A percentile compares a stretch with the other conserved stretches of the same genome.
These are phyloP conservation scores for Dione juno DNA, from an alignment of 2,888 invertebrate species.

Conservation along the genomic window DNA sequence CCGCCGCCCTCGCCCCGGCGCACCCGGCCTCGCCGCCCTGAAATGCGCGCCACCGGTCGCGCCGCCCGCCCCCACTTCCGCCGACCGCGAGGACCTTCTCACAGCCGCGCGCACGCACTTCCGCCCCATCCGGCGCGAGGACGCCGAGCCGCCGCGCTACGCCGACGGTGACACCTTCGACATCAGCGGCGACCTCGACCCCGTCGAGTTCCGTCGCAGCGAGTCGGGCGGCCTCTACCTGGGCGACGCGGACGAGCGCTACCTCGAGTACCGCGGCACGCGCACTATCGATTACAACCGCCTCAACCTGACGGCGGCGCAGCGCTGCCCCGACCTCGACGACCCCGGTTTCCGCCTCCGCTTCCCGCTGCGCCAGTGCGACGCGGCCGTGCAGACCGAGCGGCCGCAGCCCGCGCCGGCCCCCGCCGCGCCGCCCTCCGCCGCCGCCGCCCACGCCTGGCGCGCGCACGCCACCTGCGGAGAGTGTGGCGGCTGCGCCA, in stretches of 20 bases:
- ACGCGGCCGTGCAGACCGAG: conserved; percentile 70
- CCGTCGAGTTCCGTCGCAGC: conserved; percentile 86
- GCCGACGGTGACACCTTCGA: conserved; percentile 90
- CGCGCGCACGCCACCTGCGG: conserved; percentile 54
- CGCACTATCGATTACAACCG: conserved; percentile 72
- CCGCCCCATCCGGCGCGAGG: conserved; percentile 88
- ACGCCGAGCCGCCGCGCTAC: conserved; percentile 67
- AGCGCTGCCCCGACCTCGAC: conserved; percentile 67
- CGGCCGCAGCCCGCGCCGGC: conserved; percentile 44
- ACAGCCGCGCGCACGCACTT: conserved; percentile 92
- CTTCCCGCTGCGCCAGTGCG: conserved; percentile 82
- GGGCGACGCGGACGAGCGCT: conserved; percentile 78
- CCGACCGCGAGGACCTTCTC: conserved; percentile 88
- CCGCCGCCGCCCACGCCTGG: conserved; percentile 53
- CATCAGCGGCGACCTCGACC: conserved; percentile 85
- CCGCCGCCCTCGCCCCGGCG: conserved; percentile 69
- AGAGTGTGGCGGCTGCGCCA: conserved; percentile 68
- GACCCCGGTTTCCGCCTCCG: conserved; percentile 85
- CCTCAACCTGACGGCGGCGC: conserved; percentile 65
- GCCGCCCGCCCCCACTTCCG: conserved; percentile 67
- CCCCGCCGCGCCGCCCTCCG: conserved; percentile 47
- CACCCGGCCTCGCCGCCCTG: conserved; percentile 50
- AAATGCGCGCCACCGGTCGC: conserved; percentile 53
- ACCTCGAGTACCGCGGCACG: conserved; percentile 79
- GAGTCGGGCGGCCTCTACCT: conserved; percentile 85